Conservation (phyloP, 2,888 invertebrate species). For the Quadroppia sp. region DNA sequence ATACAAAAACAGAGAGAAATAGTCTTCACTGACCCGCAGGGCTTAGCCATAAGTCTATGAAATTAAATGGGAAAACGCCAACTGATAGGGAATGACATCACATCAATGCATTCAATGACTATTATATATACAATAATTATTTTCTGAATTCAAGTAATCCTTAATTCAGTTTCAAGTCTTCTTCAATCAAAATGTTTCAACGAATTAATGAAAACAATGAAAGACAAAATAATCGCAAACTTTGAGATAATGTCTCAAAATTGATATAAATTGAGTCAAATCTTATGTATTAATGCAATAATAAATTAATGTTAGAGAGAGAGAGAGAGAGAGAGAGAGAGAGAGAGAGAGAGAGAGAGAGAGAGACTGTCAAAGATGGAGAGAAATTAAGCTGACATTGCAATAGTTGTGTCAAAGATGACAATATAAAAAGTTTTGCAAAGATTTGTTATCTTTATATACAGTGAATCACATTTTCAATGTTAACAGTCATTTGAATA, state of each 20-base stretch:
- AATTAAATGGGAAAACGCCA: slow-evolving; percentile 8
- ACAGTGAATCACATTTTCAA: not conserved
- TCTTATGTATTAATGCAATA: not conserved
- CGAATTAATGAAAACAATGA: not conserved
- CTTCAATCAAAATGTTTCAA: not conserved
- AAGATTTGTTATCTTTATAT: not conserved
- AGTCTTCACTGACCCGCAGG: not conserved
- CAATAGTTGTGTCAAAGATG: not conserved
- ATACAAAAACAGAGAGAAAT: too few relatives aligned
- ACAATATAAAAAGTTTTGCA: not conserved
- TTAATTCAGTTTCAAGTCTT: not conserved
- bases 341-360: slow-evolving; percentile 11
- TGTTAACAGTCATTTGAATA: not conserved
- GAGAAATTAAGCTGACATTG: not conserved
- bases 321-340: slow-evolving; percentile 1
- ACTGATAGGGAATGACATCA: not conserved
- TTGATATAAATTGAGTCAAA: not conserved
- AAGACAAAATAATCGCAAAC: not conserved
- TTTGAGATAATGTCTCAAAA: not conserved
- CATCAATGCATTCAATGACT: not conserved
- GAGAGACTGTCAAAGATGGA: not conserved
- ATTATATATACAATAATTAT: not conserved
- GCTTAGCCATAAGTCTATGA: not conserved
- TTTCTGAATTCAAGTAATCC: not conserved
- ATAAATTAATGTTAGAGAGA: not conserved